These are phyloP conservation scores for Automeris io DNA, from an alignment of 2,888 invertebrate species.

Conservation along the genomic window DNA sequence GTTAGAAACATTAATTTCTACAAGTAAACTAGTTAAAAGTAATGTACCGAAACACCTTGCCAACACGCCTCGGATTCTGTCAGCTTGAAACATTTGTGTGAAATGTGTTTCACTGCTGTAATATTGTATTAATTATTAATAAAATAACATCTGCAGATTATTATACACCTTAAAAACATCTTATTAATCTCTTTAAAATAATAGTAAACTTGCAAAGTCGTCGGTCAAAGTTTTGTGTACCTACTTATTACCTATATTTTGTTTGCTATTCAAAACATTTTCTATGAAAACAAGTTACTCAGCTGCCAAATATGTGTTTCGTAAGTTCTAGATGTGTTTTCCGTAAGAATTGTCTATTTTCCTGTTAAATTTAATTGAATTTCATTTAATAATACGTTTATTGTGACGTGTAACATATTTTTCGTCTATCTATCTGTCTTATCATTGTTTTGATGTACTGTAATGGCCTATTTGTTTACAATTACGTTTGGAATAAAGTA, in stretches of 20 bases:
- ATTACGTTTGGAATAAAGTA: no score
- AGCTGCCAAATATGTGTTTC: conserved; percentile 2
- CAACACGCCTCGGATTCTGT: conserved; percentile 45
- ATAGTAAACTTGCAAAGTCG: background rate
- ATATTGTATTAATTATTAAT: background rate
- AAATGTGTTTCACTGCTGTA: conserved; percentile 7
- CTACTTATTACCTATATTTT: conserved; percentile 24
- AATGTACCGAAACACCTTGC: conserved; percentile 28
- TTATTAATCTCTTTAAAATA: background rate
- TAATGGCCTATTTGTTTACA: no score
- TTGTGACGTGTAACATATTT: conserved; percentile 9
- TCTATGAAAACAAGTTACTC: conserved; percentile 20
- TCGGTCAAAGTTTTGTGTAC: conserved; percentile 1
- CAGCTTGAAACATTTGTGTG: conserved; percentile 13
- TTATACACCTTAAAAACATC: background rate
- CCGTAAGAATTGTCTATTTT: background rate
- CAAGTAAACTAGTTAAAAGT: conserved; percentile 30
- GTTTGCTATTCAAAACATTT: conserved; percentile 27
- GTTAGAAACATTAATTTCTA: conserved; percentile 22
- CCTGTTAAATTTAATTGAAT: background rate
- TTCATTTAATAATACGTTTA: background rate
- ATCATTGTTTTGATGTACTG: no score
- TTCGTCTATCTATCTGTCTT: no score
- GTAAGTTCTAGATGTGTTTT: conserved; percentile 4
- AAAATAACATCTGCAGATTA: background rate